These are phyloP conservation scores for Neoseiulus cucumeris DNA, from an alignment of 1,140 invertebrate genomes.

Conservation along the genomic window DNA sequence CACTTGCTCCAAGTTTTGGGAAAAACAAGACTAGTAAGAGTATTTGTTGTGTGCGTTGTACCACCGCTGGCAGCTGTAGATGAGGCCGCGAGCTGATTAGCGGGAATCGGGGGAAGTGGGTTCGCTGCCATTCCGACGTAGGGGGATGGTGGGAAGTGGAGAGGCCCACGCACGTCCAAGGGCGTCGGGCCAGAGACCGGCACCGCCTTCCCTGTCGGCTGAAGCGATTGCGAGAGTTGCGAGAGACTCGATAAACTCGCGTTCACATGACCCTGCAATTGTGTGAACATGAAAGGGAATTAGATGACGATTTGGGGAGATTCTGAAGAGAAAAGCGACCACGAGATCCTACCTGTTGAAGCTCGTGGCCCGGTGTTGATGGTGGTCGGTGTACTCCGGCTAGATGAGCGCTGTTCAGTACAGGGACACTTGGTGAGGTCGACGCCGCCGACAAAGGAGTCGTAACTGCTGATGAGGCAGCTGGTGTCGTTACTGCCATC, in stretches of 20 bases:
- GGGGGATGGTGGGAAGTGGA: neutral
- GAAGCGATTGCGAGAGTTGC: neutral
- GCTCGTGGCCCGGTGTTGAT: neutral
- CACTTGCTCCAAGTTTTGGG: neutral
- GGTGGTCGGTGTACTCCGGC: too few species aligned
- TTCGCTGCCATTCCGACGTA: neutral
- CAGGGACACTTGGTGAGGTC: too few species aligned
- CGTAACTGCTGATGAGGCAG: neutral
- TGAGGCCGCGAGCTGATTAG: neutral
- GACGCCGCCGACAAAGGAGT: too few species aligned
- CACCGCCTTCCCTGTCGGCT: neutral
- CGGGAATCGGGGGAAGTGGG: neutral
- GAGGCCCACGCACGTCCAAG: neutral
- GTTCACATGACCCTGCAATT: neutral
- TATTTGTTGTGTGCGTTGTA: slow-evolving; percentile 2
- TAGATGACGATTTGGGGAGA: neutral
- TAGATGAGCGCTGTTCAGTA: too few species aligned
- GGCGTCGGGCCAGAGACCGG: neutral
- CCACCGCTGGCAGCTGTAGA: neutral
- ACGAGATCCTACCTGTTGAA: neutral
- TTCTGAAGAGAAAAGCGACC: neutral
- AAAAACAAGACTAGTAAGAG: slow-evolving; percentile 2
- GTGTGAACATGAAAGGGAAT: neutral
- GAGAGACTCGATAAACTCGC: slow-evolving; percentile 4
- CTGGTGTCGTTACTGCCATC: neutral